A percentile compares a stretch with the other conserved stretches of the same genome.
These are phyloP conservation scores for Holothuria leucospilota DNA, from an alignment of 53 echinoderm and acorn worm species.

Conservation along the genomic window DNA sequence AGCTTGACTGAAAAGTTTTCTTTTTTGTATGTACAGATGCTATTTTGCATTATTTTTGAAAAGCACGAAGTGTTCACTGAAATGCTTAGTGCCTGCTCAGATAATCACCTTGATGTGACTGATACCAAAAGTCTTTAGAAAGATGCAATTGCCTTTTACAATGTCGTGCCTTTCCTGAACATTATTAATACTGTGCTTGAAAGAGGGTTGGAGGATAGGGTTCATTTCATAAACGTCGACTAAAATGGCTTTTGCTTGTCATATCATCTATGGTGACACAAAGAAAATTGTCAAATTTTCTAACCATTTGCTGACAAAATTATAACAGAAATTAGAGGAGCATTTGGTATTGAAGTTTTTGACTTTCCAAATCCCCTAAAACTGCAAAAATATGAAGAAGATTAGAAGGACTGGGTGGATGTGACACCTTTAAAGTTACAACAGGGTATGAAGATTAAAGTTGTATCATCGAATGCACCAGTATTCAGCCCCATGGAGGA, in stretches of 20 bases:
- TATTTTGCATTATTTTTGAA: conserved; percentile 10
- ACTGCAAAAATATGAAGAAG: conserved; percentile 19
- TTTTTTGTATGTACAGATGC: conserved; percentile 14
- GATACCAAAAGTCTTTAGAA: conserved; percentile 20
- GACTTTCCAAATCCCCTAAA: background rate
- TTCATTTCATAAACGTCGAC: conserved; percentile 19
- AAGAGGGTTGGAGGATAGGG: conserved; percentile 3
- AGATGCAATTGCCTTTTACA: conserved; percentile 33
- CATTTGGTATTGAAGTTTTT: conserved; percentile 3
- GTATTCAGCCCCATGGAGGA: background rate
- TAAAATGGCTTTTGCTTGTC: conserved; percentile 12
- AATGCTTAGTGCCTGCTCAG: conserved; percentile 23
- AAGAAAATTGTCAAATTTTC: conserved; percentile 33
- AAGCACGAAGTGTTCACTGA: conserved; percentile 2
- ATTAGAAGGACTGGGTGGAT: conserved; percentile 28
- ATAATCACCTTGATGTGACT: conserved; percentile 32
- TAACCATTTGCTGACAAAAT: conserved; percentile 10
- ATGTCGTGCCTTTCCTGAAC: conserved; percentile 14
- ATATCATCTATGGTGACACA: background rate
- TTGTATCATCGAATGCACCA: background rate
- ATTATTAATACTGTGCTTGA: conserved; percentile 21
- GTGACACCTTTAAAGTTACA: background rate
- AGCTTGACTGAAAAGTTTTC: background rate
- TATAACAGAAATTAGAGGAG: background rate
- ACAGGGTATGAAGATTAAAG: conserved; percentile 17